phyloP scores from a whole-genome alignment of 2,888 invertebrate genomes.

The Lagria hirta region DNA sequence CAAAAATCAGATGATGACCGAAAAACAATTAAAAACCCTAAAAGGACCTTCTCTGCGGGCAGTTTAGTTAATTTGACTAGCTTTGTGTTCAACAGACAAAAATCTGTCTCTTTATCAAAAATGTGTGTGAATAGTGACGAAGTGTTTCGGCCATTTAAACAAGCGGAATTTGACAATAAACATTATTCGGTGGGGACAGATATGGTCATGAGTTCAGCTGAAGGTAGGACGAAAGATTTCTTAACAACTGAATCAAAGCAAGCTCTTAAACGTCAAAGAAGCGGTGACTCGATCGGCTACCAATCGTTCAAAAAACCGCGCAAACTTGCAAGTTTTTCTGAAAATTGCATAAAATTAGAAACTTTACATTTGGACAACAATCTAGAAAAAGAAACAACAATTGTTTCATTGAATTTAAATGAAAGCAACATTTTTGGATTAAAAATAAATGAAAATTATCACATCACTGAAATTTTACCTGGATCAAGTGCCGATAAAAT shows the following conservation, averaged over 20 bases:
- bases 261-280: constrained; percentile 15
- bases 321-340: constrained; percentile 4
- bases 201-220: too few relatives aligned
- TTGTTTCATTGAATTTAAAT: constrained; percentile 40
- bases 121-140: constrained; percentile 65
- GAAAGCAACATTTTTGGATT: constrained; percentile 40
- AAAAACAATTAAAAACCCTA: constrained; percentile 36
- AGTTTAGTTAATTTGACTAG: constrained; percentile 47
- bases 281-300: neutral
- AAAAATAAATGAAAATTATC: constrained; percentile 48
- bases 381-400: constrained; percentile 45
- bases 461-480: constrained; percentile 56
- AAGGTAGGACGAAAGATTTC: constrained; percentile 41
- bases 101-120: constrained; percentile 48
- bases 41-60: constrained; percentile 44
- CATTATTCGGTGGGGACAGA: constrained; percentile 40
- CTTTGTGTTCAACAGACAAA: constrained; percentile 43
- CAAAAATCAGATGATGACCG: constrained; percentile 50
- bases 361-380: constrained; percentile 3
- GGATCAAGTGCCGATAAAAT: constrained; percentile 65
- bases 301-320: constrained; percentile 1
- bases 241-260: constrained; percentile 24
- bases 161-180: constrained; percentile 38
- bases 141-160: constrained; percentile 59
- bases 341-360: constrained; percentile 1